Conservation (phyloP, 2,797 vertebrate genomes). For the Discoglossus pictus region DNA sequence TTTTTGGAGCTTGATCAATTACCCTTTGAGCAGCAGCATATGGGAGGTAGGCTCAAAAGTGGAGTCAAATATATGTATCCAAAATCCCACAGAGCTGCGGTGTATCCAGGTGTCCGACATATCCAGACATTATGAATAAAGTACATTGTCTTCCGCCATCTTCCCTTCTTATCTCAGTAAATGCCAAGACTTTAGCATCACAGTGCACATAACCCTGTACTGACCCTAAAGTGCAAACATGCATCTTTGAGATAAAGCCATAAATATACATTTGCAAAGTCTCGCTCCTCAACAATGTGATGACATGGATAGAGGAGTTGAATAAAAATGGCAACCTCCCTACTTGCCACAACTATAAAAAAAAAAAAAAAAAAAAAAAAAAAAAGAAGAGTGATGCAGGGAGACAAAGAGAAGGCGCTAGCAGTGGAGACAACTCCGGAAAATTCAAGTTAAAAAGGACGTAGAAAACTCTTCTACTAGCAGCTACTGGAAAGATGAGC, state of each 20-base stretch:
- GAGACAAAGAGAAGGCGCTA: constrained; percentile 13
- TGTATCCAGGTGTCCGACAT: not conserved
- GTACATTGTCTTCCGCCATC: not conserved
- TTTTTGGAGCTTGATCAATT: not conserved
- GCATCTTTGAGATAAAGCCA: constrained; percentile 36
- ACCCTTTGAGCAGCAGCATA: constrained; percentile 1
- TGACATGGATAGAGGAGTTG: not conserved
- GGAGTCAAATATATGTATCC: not conserved
- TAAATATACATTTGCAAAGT: constrained; percentile 10
- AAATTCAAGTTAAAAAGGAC: constrained; percentile 5
- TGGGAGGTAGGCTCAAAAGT: not conserved
- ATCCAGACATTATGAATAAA: not conserved
- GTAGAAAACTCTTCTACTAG: constrained; percentile 19
- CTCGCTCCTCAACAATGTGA: not conserved
- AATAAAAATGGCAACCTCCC: constrained; percentile 19
- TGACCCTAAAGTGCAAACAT: constrained; percentile 42
- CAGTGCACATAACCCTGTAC: constrained; percentile 18
- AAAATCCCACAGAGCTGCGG: not conserved
- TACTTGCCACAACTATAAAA: constrained; percentile 2
- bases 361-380: too few species aligned
- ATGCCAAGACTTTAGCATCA: constrained; percentile 3
- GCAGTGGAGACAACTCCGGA: not conserved
- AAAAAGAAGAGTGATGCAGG: not conserved
- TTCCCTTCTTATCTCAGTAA: not conserved
- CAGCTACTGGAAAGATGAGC: constrained; percentile 6